phyloP scores from a whole-genome alignment of 2,797 vertebrate species.

The Anisognathus igniventris region DNA sequence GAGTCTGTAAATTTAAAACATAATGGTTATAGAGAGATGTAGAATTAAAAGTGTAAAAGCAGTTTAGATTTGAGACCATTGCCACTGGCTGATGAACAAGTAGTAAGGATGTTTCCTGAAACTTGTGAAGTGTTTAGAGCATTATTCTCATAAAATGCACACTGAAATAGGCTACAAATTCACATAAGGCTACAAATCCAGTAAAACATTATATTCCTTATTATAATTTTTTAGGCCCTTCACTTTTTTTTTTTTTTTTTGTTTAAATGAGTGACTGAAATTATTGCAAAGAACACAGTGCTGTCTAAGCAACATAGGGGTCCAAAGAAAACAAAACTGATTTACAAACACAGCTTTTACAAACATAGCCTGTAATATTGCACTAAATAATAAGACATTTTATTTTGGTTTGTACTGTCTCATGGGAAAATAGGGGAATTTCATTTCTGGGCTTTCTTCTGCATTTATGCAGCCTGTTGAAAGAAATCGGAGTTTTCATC shows the following conservation, averaged over 20 bases:
- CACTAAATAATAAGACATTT: background rate
- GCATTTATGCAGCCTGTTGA: background rate
- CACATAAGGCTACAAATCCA: background rate
- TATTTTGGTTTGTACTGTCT: background rate
- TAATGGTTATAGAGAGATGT: background rate
- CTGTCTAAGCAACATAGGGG: background rate
- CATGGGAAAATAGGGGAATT: background rate
- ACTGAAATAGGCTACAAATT: background rate
- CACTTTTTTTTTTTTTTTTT: background rate
- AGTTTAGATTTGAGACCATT: background rate
- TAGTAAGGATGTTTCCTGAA: background rate
- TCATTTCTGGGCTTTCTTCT: background rate
- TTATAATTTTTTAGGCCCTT: background rate
- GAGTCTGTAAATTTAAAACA: background rate
- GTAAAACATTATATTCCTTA: background rate
- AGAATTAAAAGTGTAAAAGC: background rate
- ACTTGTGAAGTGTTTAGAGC: background rate
- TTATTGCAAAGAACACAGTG: background rate
- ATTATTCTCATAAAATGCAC: background rate
- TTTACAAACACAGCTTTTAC: background rate
- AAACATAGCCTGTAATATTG: background rate
- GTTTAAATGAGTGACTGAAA: background rate
- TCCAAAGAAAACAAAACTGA: background rate
- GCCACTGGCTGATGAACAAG: background rate
- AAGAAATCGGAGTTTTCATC: background rate